Evolutionary conservation across 2,888 invertebrate species (phyloP).

Genomic region (Drosophila neonasuta): DNA sequence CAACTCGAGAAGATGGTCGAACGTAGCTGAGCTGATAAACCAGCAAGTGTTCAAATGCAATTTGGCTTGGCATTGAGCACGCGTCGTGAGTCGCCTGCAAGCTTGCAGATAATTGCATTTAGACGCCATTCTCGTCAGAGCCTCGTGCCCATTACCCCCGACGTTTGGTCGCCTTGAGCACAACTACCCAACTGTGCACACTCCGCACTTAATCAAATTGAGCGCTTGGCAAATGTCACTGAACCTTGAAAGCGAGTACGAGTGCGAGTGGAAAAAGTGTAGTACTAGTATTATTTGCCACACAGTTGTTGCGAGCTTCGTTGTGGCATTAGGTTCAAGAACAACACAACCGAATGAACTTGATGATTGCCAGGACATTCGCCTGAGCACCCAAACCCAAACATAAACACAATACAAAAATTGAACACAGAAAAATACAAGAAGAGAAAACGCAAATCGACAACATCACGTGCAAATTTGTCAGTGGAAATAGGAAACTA

Average conservation of each 20-base stretch:
- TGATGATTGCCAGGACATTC: conserved; percentile 70
- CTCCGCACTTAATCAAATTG: conserved; percentile 73
- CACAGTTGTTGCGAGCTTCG: conserved; percentile 43
- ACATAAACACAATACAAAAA: not conserved
- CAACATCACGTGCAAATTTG: conserved; percentile 45
- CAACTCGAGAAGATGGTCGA: not conserved
- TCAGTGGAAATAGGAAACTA: conserved; percentile 25
- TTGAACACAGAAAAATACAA: not conserved
- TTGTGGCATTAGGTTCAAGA: conserved; percentile 68
- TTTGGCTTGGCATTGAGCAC: conserved; percentile 63
- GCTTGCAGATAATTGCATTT: conserved; percentile 72
- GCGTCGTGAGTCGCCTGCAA: conserved; percentile 44
- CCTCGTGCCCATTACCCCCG: not conserved
- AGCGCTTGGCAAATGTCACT: conserved; percentile 69
- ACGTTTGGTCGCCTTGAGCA: conserved; percentile 26
- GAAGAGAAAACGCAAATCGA: not conserved
- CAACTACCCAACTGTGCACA: conserved; percentile 31
- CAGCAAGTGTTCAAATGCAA: conserved; percentile 60
- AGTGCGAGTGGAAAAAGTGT: conserved; percentile 19
- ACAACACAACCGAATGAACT: conserved; percentile 64
- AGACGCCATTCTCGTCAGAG: conserved; percentile 29
- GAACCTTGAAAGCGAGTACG: conserved; percentile 62
- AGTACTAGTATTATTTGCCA: conserved; percentile 63
- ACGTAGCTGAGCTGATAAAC: conserved; percentile 31
- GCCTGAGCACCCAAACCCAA: conserved; percentile 39